Conservation (phyloP, 1,140 invertebrate species). For the Brachionus manjavacas region DNA sequence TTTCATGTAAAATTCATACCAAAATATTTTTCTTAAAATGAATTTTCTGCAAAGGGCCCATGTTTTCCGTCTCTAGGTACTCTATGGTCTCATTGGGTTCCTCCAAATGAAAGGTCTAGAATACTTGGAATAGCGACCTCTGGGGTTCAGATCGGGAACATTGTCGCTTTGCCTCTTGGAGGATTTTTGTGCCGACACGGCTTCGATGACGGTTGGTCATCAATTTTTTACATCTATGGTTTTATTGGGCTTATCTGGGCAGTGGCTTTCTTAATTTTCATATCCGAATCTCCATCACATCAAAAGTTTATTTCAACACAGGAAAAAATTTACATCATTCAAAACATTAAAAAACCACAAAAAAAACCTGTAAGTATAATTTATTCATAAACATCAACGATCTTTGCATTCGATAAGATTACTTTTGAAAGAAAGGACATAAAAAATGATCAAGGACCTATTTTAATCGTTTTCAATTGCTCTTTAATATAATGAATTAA, state of each 20-base stretch:
- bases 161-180: slow-evolving; percentile 30
- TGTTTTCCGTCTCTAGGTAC: slow-evolving; percentile 47
- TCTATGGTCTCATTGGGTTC: slow-evolving; percentile 52
- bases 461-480: too few relatives aligned
- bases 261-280: slow-evolving; percentile 73
- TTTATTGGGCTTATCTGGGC: slow-evolving; percentile 73
- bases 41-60: slow-evolving; percentile 44
- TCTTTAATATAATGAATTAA: too few relatives aligned
- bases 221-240: slow-evolving; percentile 29
- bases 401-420: too few relatives aligned
- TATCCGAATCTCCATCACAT: slow-evolving; percentile 75
- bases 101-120: slow-evolving; percentile 49
- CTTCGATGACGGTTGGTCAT: slow-evolving; percentile 22
- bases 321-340: slow-evolving; percentile 72
- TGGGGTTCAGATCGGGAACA: slow-evolving; percentile 44
- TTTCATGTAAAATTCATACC: neutral
- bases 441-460: too few relatives aligned
- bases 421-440: too few relatives aligned
- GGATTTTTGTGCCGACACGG: slow-evolving; percentile 9
- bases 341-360: neutral
- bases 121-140: slow-evolving; percentile 49
- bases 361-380: neutral
- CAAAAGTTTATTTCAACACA: slow-evolving; percentile 77
- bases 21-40: neutral
- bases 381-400: neutral